Conservation (phyloP, 2,113 vertebrate genomes). For the Procavia capensis region DNA sequence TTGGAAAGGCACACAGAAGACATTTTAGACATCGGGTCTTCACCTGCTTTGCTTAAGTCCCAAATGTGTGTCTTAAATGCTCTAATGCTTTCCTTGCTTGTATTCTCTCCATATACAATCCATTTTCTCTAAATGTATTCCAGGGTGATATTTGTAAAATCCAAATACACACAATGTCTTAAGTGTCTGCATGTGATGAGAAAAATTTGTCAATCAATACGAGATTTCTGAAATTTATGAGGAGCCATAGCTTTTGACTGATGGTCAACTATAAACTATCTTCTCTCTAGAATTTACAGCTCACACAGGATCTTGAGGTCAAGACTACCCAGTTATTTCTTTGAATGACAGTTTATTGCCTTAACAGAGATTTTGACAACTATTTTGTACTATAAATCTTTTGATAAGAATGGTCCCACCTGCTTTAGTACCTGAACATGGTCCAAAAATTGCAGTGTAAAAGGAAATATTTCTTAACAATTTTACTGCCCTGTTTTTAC, state of each 20-base stretch:
- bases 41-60: background rate
- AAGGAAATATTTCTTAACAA: constrained; percentile 46
- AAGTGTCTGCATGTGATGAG: background rate
- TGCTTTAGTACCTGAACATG: constrained; percentile 50
- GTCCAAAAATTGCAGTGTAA: constrained; percentile 57
- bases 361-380: constrained; percentile 74
- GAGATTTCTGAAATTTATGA: constrained; percentile 63
- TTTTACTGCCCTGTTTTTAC: constrained; percentile 48
- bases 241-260: constrained; percentile 41
- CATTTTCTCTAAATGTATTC: background rate
- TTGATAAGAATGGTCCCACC: constrained; percentile 42
- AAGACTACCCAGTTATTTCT: constrained; percentile 69
- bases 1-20: background rate
- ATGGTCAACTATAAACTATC: constrained; percentile 49
- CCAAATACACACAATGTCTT: background rate
- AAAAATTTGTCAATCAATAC: constrained; percentile 64
- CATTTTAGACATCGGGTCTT: background rate
- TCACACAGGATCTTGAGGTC: constrained; percentile 32
- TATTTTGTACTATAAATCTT: constrained; percentile 69
- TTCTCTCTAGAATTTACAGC: constrained; percentile 69
- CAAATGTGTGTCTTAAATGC: background rate
- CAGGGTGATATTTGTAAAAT: background rate
- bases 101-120: background rate
- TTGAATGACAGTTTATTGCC: constrained; percentile 70
- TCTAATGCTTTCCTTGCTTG: background rate